Evolutionary conservation across 2,888 invertebrate genomes (phyloP).

Genomic region (Zaprionus bogoriensis): DNA sequence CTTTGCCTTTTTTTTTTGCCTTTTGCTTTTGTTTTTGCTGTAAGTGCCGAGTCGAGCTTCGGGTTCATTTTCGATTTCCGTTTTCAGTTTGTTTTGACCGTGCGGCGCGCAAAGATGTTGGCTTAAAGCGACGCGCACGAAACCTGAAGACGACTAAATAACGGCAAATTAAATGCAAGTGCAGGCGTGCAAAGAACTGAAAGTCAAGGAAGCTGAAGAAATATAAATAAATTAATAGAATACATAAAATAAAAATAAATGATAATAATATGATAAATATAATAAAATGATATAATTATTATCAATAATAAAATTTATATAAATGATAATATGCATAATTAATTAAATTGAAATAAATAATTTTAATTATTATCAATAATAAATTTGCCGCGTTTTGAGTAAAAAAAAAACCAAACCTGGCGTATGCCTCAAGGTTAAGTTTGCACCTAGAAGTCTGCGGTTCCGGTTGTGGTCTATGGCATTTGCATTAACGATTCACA

Average conservation of each 20-base stretch:
- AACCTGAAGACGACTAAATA: conserved; percentile 6
- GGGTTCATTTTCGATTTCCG: conserved; percentile 31
- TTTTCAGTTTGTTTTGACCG: conserved; percentile 64
- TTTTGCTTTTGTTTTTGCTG: conserved; percentile 14
- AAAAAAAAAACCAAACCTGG: conserved; percentile 1
- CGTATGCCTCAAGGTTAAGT: background rate
- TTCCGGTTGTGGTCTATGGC: conserved; percentile 13
- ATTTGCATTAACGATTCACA: conserved; percentile 25
- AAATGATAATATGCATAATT: background rate
- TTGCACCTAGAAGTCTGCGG: conserved; percentile 13
- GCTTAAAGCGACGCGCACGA: conserved; percentile 38
- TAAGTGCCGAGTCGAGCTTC: conserved; percentile 30
- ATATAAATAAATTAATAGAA: no score
- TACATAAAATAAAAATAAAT: no score
- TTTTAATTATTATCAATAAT: background rate
- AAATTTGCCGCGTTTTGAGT: background rate
- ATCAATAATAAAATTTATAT: no score
- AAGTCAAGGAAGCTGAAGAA: no score
- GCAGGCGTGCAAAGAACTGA: background rate
- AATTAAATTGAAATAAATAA: background rate
- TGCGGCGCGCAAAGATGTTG: conserved; percentile 52
- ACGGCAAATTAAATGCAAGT: conserved; percentile 3
- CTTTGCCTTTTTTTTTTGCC: conserved; percentile 13
- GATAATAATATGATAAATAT: no score
- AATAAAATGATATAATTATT: no score